phyloP scores from a whole-genome alignment of 2,888 invertebrate species.

The Acleris laterana region DNA sequence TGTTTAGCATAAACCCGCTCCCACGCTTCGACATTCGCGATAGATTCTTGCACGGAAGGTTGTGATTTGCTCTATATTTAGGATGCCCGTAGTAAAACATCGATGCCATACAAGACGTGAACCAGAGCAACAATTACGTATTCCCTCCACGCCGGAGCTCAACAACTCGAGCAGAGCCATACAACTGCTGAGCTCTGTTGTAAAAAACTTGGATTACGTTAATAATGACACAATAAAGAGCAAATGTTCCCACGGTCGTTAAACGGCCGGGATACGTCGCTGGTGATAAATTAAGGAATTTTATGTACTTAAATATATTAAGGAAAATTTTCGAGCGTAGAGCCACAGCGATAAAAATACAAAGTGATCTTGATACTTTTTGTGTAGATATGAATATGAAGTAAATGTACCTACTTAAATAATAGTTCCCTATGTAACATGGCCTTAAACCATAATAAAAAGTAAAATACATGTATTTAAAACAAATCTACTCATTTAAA shows the following conservation, averaged over 20 bases:
- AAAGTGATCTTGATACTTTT: too few species aligned
- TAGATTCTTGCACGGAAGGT: constrained; percentile 83
- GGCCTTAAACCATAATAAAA: too few species aligned
- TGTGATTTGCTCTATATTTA: constrained; percentile 84
- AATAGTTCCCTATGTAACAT: too few species aligned
- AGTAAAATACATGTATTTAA: too few species aligned
- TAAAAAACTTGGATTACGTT: constrained; percentile 32
- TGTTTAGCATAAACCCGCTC: constrained; percentile 80
- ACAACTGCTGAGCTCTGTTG: not conserved
- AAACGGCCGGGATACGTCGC: constrained; percentile 23
- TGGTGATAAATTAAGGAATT: constrained; percentile 30
- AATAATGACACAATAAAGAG: constrained; percentile 34
- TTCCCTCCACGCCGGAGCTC: constrained; percentile 39
- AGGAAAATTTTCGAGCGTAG: constrained; percentile 5
- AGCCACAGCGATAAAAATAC: not conserved
- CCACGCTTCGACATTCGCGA: constrained; percentile 75
- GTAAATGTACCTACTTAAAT: too few species aligned
- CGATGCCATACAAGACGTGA: constrained; percentile 72
- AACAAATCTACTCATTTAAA: too few species aligned
- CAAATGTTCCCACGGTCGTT: constrained; percentile 35
- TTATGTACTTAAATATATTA: constrained; percentile 18
- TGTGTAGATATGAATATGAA: too few species aligned
- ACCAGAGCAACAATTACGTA: constrained; percentile 51
- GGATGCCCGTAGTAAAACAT: constrained; percentile 78
- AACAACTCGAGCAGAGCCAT: not conserved